A percentile compares a stretch with the other conserved stretches of the same genome.
These are phyloP conservation scores for Ceratoteleas bidentatus DNA, from an alignment of 1,140 invertebrate species.

Conservation along the genomic window DNA sequence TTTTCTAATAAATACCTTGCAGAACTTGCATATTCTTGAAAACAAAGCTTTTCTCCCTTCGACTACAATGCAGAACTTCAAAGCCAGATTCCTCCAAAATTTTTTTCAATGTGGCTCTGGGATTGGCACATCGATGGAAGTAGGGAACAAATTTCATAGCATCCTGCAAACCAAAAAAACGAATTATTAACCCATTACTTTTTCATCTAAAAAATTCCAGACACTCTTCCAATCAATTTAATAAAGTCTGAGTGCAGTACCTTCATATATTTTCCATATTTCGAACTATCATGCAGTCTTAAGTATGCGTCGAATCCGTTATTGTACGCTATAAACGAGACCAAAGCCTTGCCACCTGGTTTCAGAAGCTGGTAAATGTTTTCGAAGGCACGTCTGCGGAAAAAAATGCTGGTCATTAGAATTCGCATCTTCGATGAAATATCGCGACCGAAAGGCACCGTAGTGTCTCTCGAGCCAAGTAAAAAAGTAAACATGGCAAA, in stretches of 20 bases:
- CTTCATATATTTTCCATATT: constrained; percentile 86
- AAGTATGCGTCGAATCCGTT: constrained; percentile 87
- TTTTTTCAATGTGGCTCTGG: constrained; percentile 84
- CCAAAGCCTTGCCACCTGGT: constrained; percentile 85
- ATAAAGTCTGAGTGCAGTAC: constrained; percentile 62
- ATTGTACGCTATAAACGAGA: constrained; percentile 87
- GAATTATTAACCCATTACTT: neutral
- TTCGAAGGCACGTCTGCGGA: constrained; percentile 82
- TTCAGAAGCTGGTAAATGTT: constrained; percentile 86
- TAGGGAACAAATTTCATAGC: constrained; percentile 73
- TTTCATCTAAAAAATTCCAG: neutral
- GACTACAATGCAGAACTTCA: constrained; percentile 84
- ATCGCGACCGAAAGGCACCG: too few relatives aligned
- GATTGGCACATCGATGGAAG: constrained; percentile 80
- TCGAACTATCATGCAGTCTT: constrained; percentile 81
- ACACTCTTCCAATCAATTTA: neutral
- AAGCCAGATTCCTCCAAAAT: constrained; percentile 86
- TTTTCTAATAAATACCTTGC: too few relatives aligned
- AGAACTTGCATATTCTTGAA: constrained; percentile 83
- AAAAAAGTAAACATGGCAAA: neutral
- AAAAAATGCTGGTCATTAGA: neutral
- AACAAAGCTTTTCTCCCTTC: constrained; percentile 84
- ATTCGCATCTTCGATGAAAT: too few relatives aligned
- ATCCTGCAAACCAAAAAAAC: constrained; percentile 68
- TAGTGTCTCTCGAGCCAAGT: neutral